These are phyloP conservation scores for Bovichtus diacanthus DNA, from an alignment of 2,797 vertebrate species.

Conservation along the genomic window DNA sequence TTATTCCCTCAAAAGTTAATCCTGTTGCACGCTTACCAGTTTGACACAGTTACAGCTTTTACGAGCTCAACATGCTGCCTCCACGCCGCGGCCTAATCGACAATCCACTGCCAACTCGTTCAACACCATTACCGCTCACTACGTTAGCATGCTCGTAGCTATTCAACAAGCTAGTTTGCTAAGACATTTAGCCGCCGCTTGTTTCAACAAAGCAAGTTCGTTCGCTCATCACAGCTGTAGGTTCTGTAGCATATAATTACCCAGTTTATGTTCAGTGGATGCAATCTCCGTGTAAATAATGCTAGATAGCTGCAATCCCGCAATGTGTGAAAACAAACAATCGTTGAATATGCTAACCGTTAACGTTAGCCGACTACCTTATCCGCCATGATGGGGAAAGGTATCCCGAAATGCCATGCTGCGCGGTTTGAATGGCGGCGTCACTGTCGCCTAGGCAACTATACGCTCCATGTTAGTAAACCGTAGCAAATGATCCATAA, in stretches of 20 bases:
- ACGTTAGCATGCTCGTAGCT: conserved; percentile 51
- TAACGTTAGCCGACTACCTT: conserved; percentile 62
- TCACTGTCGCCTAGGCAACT: conserved; percentile 77
- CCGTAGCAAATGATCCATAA: neutral
- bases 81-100: conserved; percentile 59
- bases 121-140: conserved; percentile 40
- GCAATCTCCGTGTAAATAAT: neutral
- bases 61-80: conserved; percentile 3
- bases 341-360: conserved; percentile 64
- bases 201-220: conserved; percentile 4
- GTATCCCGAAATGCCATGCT: conserved; percentile 78
- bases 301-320: neutral
- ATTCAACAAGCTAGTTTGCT: conserved; percentile 18
- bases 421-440: conserved; percentile 73
- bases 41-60: fast-evolving
- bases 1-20: neutral
- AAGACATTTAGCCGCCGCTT: conserved; percentile 15
- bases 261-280: conserved; percentile 15
- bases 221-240: fast-evolving
- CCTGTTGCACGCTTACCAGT: neutral
- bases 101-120: conserved; percentile 10
- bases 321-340: conserved; percentile 42
- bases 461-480: neutral
- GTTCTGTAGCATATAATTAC: conserved; percentile 29
- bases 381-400: conserved; percentile 78